Base-by-base conservation (phyloP, 1,140 invertebrate species). In the Amphibalanus amphitrite region DNA sequence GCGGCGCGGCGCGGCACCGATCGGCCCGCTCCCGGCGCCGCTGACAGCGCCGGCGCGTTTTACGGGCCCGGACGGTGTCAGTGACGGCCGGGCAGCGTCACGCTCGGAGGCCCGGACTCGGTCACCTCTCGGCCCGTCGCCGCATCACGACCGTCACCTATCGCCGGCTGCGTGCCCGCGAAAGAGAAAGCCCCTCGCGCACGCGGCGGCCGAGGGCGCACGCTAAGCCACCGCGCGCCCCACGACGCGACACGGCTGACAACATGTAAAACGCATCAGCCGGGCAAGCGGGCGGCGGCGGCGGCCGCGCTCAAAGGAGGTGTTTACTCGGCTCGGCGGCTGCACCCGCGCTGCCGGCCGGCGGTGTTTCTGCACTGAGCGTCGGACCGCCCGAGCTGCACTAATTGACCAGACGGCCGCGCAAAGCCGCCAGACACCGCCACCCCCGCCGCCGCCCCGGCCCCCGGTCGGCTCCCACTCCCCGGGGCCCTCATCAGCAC, bases 241-340 rank as follows among this genome's bases (percentile, higher is more conserved):
- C 13, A 20, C 47, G 47, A 13, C 47, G 47, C 47, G 47, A 59
- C 47, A 59, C 47, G 47, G 47, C 47, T 23, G 47, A 59, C 47
- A 59, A 59, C 47, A 59, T 59, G 47, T 59, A 59, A 59, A 59
- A 59, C 47, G 47, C 47, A 59, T 59, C 47, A 59, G 47, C 47
- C 13, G 47, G 10, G 47, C 4, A 38, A 4, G 33, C 4, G 33
- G 33, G 33, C 33, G 33, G 33, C 33, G 33, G 33, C 33, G 33
- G 33, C 33, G 33, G 33, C 33, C 4, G 15, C 4, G 33, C 20
- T 59, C 47, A 59, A 59, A 59, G 47, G 47, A 20, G 20, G 13
- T 59, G 47, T 59, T 59, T 59, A 59, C 47, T 59, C 47, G 17
- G 47, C 47, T 59, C 6, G 47, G 47, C 47, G 47, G 47, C 47